phyloP scores from a whole-genome alignment of 2,113 vertebrate species.

The Pipra filicauda region DNA sequence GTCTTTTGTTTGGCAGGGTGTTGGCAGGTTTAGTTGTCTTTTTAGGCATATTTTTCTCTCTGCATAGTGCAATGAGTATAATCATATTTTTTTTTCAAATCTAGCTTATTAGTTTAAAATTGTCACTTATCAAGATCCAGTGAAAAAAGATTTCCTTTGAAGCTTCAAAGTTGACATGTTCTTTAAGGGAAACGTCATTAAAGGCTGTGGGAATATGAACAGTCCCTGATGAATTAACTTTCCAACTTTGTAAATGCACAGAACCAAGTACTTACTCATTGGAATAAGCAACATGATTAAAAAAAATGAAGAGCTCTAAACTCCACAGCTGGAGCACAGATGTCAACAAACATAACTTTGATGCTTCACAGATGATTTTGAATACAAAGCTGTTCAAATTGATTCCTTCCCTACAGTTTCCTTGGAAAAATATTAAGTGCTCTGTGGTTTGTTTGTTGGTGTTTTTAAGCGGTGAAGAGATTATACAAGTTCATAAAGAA shows the following conservation, averaged over 20 bases:
- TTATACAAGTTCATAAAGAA: conserved; percentile 9
- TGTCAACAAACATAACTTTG: neutral
- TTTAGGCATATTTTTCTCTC: neutral
- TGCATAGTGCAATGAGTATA: neutral
- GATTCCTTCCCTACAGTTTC: conserved; percentile 45
- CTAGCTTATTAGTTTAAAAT: neutral
- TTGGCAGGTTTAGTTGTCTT: neutral
- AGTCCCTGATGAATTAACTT: neutral
- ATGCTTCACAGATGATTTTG: conserved; percentile 14
- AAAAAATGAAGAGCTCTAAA: neutral
- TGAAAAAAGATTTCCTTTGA: neutral
- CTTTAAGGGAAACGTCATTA: neutral
- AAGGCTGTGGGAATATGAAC: neutral
- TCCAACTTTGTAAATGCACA: neutral
- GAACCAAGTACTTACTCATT: neutral
- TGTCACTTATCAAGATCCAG: neutral
- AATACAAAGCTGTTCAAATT: conserved; percentile 13
- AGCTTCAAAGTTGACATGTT: neutral
- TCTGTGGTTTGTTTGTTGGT: conserved; percentile 48
- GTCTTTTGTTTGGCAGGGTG: neutral
- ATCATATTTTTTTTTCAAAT: neutral
- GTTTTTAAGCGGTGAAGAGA: conserved; percentile 26
- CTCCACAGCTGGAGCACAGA: conserved; percentile 46
- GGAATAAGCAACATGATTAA: neutral
- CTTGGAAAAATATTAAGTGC: conserved; percentile 10